A percentile compares a stretch with the other conserved stretches of the same genome.
Evolutionary conservation across 2,888 invertebrate genomes (phyloP).

Genomic region (Drosophila fulvimacula): DNA sequence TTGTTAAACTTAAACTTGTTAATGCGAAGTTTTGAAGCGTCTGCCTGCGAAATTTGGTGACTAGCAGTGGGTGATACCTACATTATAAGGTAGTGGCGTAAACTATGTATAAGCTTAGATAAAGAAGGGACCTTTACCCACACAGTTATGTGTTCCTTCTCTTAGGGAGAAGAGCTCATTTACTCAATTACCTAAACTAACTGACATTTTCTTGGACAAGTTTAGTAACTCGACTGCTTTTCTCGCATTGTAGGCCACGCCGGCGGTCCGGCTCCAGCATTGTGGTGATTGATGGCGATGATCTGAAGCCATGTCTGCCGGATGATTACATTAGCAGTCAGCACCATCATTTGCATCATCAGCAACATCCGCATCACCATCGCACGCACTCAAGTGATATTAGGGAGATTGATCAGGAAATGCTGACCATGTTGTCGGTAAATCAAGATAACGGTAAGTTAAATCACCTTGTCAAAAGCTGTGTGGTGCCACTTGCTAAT

Average conservation of each 20-base stretch:
- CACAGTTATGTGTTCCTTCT: neutral
- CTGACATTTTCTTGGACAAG: neutral
- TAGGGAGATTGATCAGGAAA: slow-evolving; percentile 87
- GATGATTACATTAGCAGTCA: slow-evolving; percentile 86
- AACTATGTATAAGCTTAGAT: neutral
- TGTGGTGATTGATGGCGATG: slow-evolving; percentile 91
- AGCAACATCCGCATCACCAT: slow-evolving; percentile 65
- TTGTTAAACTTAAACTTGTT: no score
- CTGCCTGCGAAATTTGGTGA: neutral
- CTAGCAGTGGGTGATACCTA: neutral
- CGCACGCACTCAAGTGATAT: slow-evolving; percentile 86
- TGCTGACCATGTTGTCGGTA: slow-evolving; percentile 91
- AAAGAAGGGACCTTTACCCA: neutral
- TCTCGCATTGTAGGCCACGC: slow-evolving; percentile 88
- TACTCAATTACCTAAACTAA: neutral
- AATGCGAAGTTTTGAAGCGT: neutral
- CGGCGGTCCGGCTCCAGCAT: slow-evolving; percentile 92
- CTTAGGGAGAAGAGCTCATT: neutral
- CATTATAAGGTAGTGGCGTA: neutral
- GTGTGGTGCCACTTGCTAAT: no score
- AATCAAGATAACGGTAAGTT: slow-evolving; percentile 87
- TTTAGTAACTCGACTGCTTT: neutral
- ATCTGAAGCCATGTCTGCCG: slow-evolving; percentile 87
- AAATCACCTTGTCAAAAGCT: neutral
- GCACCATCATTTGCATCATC: slow-evolving; percentile 73